phyloP scores from a whole-genome alignment of 2,888 invertebrate genomes.

The Cenopis cana region DNA sequence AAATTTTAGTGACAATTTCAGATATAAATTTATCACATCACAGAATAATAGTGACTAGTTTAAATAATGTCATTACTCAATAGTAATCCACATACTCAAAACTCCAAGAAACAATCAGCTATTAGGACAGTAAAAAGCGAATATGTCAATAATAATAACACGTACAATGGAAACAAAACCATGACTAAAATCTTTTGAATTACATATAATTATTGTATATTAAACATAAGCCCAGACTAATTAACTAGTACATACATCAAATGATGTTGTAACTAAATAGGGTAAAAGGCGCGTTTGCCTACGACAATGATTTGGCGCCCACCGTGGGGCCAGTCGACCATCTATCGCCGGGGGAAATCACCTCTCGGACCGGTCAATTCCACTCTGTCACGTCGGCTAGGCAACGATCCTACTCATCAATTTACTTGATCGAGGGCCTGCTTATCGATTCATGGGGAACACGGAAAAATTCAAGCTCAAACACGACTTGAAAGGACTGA shows the following conservation, averaged over 20 bases:
- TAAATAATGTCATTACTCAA: not conserved
- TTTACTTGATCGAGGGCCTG: constrained; percentile 42
- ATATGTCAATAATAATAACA: not conserved
- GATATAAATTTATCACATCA: not conserved
- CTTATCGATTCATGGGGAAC: constrained; percentile 34
- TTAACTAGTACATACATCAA: constrained; percentile 29
- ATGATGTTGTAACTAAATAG: constrained; percentile 14
- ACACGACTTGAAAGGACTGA: not conserved
- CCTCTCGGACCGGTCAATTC: constrained; percentile 54
- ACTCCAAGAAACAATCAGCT: too few species aligned
- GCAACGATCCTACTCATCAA: constrained; percentile 43
- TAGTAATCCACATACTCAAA: not conserved
- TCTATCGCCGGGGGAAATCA: constrained; percentile 63
- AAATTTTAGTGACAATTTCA: not conserved
- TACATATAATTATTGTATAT: not conserved
- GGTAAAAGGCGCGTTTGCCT: constrained; percentile 29
- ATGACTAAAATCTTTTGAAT: not conserved
- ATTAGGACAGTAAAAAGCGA: not conserved
- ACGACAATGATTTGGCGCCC: constrained; percentile 52
- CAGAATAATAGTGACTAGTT: not conserved
- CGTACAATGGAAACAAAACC: not conserved
- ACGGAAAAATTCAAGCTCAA: constrained; percentile 23
- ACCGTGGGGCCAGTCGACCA: constrained; percentile 49
- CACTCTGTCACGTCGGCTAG: constrained; percentile 51
- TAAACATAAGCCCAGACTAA: not conserved